Conservation (phyloP, 2,888 invertebrate genomes). For the Strigamia transsilvanica region DNA sequence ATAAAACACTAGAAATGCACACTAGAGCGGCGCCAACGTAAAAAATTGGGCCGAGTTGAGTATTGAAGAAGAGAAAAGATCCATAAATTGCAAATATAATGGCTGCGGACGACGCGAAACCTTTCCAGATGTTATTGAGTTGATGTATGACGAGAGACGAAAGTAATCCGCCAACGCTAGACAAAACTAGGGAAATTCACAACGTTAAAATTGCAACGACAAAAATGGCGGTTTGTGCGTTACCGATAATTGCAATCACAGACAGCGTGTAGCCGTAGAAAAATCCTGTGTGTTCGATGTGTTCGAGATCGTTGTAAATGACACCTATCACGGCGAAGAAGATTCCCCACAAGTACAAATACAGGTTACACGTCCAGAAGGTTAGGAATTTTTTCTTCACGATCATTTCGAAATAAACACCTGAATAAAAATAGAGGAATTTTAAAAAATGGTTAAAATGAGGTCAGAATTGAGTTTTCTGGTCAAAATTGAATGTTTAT, state of each 20-base stretch:
- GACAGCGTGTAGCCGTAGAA: background rate
- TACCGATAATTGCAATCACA: conserved; percentile 11
- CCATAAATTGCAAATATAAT: conserved; percentile 4
- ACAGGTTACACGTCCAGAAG: background rate
- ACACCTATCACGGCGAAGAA: background rate
- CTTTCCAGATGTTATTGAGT: conserved; percentile 26
- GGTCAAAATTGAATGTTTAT: too few relatives aligned
- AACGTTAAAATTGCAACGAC: too few relatives aligned
- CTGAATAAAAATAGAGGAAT: background rate
- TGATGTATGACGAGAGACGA: background rate
- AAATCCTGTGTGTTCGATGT: background rate
- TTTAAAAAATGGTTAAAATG: too few relatives aligned
- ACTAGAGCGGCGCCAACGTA: conserved; percentile 20
- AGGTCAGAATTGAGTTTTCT: too few relatives aligned
- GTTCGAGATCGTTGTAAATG: background rate
- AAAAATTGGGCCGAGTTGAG: background rate
- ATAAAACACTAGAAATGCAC: conserved; percentile 6
- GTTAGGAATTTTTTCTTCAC: background rate
- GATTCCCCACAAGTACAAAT: conserved; percentile 1
- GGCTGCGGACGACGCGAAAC: background rate
- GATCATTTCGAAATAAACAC: conserved; percentile 32
- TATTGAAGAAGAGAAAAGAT: conserved; percentile 10
- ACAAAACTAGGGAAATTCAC: background rate
- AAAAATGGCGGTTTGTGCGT: background rate
- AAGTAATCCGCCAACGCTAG: background rate